Evolutionary conservation across 2,888 invertebrate species (phyloP), one percentile per base, ranked within the genome.

Genomic region (Aleiodes testaceus): DNA sequence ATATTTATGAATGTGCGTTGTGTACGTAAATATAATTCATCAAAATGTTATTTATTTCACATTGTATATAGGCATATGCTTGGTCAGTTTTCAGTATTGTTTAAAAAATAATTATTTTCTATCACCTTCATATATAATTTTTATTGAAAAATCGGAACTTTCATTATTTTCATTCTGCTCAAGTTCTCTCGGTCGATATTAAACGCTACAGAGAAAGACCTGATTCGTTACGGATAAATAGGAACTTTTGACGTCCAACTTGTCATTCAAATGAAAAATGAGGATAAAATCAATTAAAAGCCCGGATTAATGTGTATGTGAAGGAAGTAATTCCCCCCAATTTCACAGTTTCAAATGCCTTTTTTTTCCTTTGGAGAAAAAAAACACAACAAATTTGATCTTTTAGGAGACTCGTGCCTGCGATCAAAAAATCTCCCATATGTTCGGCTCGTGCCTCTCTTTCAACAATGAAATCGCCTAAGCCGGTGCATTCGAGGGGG

Each of bases 201-300:
- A 0, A 82, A 82, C 83, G 81, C 79, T 77, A 79, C 76, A 78
- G 81, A 80, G 79, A 78, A 80, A 63, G 80, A 80, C 45, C 72
- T 79, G 78, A 70, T 64, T 72, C 72, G 73, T 76, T 49, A 16
- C 74, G 77, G 66, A 80, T 72, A 77, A 79, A 77, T 84, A 84
- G 83, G 82, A 83, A 84, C 81, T 49, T 30, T 82, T 79, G 47
- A 66, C 67, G 72, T 74, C 73, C 73, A 74, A 74, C 70, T 30
- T 68, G 12, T 47, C 22, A 69, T 16, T 16, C 2, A 59, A 22
- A 30, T 45, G 1, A 63, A 47, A 30, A 70, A 59, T 50, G 52
- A 5, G 22, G 44, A 12, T 16, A 22, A 52, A 67, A 55, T 45
- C 44, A 59, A 66, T 44, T 18, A 49, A 69, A 65, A 64, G 53